These are phyloP conservation scores for Iphiclides podalirius DNA, from an alignment of 2,888 invertebrate genomes.

Conservation along the genomic window DNA sequence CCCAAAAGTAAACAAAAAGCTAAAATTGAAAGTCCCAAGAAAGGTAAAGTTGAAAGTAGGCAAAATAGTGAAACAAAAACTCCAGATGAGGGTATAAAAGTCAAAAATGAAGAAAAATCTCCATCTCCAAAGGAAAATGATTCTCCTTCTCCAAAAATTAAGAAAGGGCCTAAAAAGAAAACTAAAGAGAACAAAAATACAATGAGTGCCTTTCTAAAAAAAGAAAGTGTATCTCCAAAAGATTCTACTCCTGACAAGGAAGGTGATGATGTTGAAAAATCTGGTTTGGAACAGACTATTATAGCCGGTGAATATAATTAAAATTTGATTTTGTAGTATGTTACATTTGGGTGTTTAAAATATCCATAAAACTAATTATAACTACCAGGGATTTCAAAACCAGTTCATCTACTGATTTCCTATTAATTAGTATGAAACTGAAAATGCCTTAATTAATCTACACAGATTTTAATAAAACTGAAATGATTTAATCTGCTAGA, in stretches of 20 bases:
- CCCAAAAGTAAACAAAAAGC: constrained; percentile 47
- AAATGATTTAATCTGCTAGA: too few species aligned
- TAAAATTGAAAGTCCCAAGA: constrained; percentile 21
- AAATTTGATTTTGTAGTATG: too few species aligned
- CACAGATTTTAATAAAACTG: too few species aligned
- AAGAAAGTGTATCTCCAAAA: constrained; percentile 9
- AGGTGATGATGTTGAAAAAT: constrained; percentile 14
- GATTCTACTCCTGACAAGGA: constrained; percentile 19
- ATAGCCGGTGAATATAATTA: constrained; percentile 42
- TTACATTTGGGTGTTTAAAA: too few species aligned
- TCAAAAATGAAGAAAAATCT: constrained; percentile 20
- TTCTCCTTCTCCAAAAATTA: background rate
- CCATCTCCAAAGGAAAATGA: constrained; percentile 7
- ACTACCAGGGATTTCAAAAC: too few species aligned
- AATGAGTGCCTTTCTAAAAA: constrained; percentile 21
- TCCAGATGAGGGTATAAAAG: constrained; percentile 18
- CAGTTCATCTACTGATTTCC: too few species aligned
- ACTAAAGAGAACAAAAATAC: constrained; percentile 23
- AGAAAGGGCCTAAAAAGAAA: constrained; percentile 27
- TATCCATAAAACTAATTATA: too few species aligned
- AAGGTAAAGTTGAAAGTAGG: constrained; percentile 24
- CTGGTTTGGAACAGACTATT: constrained; percentile 26
- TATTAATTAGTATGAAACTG: too few species aligned
- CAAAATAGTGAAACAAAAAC: constrained; percentile 22
- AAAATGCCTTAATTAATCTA: too few species aligned